Base-by-base conservation (phyloP, 2,797 vertebrate species). In the Sebastes kiyomatsui region DNA sequence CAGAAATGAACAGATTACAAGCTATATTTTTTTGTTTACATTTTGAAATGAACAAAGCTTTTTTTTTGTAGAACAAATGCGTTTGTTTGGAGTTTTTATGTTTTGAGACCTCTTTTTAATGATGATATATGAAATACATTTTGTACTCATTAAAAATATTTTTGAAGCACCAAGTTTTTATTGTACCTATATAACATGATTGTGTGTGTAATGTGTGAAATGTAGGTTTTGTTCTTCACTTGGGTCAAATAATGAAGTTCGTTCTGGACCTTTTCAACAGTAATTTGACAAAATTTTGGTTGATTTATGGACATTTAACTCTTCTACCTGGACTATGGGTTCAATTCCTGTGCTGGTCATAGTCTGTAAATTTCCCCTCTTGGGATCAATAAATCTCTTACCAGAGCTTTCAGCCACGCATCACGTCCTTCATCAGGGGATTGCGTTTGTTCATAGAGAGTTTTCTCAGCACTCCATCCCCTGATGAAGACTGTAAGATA, bases 11-110 rank as follows among this genome's bases (percentile, higher is more conserved):
- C 85, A 86, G 83, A 88, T 66, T 75, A 82, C 85, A 93, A 94
- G 84, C 90, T 93, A 90, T 86, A 79, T 85, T 79, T 80, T 89
- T 75, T 70, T 81, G 88, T 94, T 94, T 94, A 95, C 91, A 90
- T 87, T 90, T 79, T 85, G 5, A 90, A 83, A 90, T 79, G 78
- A 92, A 90, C 86, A 83, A 90, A 88, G 35, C 13, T 49, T 82
- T n/a, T 88, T 13, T 88, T 72, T 84, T 70, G 85, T 1, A 77
- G 78, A 85, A 88, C 71, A 91, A 84, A 84, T 78, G 3, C 2
- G 20, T 83, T 86, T 79, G 5, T 79, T 77, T 58, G 10, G 14
- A 59, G 16, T 65, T 84, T 84, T 8, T 22, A 67, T 84, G 22
- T 84, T 68, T 70, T 72, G 14, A 86, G 58, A 81, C 60, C 28